Percentiles rank a stretch among this genome's conserved stretches.
Evolutionary conservation across 2,113 vertebrate species (phyloP).

Genomic region (Hepsetus odoe): DNA sequence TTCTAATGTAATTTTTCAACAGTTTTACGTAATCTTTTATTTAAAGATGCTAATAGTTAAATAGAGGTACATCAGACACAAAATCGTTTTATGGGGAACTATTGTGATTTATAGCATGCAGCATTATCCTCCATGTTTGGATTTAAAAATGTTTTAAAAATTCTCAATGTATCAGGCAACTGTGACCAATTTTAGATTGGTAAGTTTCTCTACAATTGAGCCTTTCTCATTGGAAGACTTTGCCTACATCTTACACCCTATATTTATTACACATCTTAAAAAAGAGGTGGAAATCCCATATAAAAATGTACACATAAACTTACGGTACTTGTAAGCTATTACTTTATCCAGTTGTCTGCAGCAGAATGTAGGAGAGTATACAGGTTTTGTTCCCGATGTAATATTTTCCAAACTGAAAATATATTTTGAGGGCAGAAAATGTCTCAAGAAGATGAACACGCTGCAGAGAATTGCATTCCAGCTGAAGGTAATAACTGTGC

Average conservation of each 20-base stretch:
- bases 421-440: slow-evolving; percentile 8
- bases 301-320: not conserved
- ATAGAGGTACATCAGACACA: too few species aligned
- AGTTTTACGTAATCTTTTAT: too few species aligned
- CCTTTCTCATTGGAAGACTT: not conserved
- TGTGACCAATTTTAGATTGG: too few species aligned
- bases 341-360: slow-evolving; percentile 9
- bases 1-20: too few species aligned
- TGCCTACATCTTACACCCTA: not conserved
- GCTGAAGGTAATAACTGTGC: slow-evolving; percentile 31
- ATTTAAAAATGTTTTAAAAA: too few species aligned
- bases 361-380: slow-evolving; percentile 1
- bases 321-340: slow-evolving; percentile 7
- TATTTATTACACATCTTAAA: not conserved
- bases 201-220: not conserved
- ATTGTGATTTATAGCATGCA: too few species aligned
- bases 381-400: slow-evolving; percentile 15
- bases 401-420: slow-evolving; percentile 35
- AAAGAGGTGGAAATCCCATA: not conserved
- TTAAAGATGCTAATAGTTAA: too few species aligned
- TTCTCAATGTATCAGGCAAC: too few species aligned
- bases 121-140: too few species aligned
- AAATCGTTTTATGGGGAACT: too few species aligned
- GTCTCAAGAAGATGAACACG: slow-evolving; percentile 20
- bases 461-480: not conserved